phyloP scores from a whole-genome alignment of 1,140 invertebrate genomes.

The Calliphora vicina region DNA sequence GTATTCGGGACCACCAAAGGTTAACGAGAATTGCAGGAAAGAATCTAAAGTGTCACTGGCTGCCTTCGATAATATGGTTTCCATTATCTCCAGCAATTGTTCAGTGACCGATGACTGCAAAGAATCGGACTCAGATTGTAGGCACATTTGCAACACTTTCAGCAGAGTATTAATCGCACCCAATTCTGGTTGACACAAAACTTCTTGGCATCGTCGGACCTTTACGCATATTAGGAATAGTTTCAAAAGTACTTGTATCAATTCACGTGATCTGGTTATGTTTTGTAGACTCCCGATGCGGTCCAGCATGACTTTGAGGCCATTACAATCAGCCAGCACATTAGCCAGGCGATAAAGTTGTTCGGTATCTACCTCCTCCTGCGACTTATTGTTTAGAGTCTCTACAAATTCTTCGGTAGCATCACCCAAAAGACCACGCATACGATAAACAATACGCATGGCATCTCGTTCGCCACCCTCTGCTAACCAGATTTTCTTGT shows the following conservation, averaged over 20 bases:
- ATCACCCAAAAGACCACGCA: constrained; percentile 95
- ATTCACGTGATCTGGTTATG: constrained; percentile 75
- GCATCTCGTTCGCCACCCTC: constrained; percentile 88
- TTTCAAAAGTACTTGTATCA: constrained; percentile 86
- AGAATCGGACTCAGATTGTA: constrained; percentile 70
- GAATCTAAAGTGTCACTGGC: constrained; percentile 79
- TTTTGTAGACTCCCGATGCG: constrained; percentile 72
- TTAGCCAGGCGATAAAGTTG: constrained; percentile 83
- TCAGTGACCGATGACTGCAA: constrained; percentile 79
- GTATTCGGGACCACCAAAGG: constrained; percentile 85
- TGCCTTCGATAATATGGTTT: constrained; percentile 89
- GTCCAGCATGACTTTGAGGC: constrained; percentile 82
- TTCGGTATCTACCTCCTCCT: constrained; percentile 92
- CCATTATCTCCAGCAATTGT: constrained; percentile 90
- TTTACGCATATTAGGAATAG: constrained; percentile 85
- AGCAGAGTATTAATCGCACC: constrained; percentile 75
- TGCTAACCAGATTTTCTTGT: constrained; percentile 86
- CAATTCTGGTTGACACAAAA: constrained; percentile 73
- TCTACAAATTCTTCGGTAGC: constrained; percentile 99
- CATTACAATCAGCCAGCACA: constrained; percentile 82
- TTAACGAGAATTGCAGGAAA: constrained; percentile 82
- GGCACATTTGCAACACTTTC: constrained; percentile 73
- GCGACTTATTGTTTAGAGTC: constrained; percentile 84
- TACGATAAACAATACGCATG: constrained; percentile 98
- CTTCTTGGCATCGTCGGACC: constrained; percentile 75